A percentile compares a stretch with the other conserved stretches of the same genome.
These are phyloP conservation scores for Mionectes macconnelli DNA, from an alignment of 2,113 vertebrate genomes.

Conservation along the genomic window DNA sequence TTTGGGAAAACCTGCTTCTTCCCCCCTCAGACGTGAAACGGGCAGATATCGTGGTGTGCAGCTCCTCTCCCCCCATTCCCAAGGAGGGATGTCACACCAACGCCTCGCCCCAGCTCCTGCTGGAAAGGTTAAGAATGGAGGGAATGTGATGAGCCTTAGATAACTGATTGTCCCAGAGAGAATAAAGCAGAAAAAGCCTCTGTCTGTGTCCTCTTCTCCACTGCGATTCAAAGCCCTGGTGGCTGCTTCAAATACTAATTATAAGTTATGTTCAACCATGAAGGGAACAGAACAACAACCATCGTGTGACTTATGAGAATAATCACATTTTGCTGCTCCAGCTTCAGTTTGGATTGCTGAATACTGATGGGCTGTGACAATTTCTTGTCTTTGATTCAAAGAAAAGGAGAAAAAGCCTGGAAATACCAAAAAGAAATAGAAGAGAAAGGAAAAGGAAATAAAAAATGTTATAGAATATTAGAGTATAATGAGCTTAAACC, in stretches of 20 bases:
- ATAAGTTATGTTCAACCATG: constrained; percentile 29
- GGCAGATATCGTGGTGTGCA: background rate
- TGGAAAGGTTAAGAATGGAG: background rate
- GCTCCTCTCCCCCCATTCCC: background rate
- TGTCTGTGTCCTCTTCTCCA: background rate
- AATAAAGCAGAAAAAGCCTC: constrained; percentile 23
- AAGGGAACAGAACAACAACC: background rate
- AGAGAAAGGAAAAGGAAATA: background rate
- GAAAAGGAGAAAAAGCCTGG: background rate
- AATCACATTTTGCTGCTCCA: background rate
- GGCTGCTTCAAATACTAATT: constrained; percentile 39
- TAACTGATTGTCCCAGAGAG: constrained; percentile 18
- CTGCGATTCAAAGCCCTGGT: constrained; percentile 11
- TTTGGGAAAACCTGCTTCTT: background rate
- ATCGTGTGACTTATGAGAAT: background rate
- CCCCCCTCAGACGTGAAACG: background rate
- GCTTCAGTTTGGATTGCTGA: background rate
- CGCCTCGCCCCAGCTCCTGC: background rate
- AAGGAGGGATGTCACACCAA: background rate
- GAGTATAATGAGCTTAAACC: background rate
- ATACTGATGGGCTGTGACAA: background rate
- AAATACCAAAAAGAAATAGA: background rate
- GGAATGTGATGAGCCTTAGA: constrained; percentile 2
- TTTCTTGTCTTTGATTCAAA: background rate
- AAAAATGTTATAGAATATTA: background rate